phyloP scores from a whole-genome alignment of 2,113 vertebrate species.

The Parus major region DNA sequence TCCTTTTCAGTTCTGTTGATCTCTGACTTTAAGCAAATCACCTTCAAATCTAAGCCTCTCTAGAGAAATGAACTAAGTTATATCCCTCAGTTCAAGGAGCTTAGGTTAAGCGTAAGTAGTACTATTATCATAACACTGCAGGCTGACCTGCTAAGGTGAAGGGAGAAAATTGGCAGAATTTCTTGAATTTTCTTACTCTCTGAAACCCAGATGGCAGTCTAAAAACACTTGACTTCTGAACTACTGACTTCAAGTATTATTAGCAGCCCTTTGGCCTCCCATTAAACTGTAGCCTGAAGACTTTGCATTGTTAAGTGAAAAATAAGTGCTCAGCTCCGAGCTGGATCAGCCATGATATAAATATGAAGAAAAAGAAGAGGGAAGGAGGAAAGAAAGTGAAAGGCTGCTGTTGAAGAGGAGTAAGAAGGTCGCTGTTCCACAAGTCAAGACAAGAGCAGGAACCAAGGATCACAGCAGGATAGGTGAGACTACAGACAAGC shows the following conservation, averaged over 20 bases:
- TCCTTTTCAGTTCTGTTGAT: slow-evolving; percentile 1
- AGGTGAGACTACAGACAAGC: background rate
- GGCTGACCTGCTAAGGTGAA: slow-evolving; percentile 6
- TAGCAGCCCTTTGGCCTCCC: slow-evolving; percentile 26
- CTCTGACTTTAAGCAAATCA: slow-evolving; percentile 24
- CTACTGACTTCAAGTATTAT: slow-evolving; percentile 24
- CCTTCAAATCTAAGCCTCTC: background rate
- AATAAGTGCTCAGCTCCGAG: background rate
- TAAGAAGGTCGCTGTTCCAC: background rate
- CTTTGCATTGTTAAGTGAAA: background rate
- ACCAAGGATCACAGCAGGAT: background rate
- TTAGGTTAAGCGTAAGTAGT: background rate
- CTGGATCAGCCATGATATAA: background rate
- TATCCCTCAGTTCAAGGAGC: background rate
- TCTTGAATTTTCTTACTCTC: slow-evolving; percentile 6
- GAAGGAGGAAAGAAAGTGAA: background rate
- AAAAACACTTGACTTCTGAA: slow-evolving; percentile 51
- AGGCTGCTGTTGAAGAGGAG: background rate
- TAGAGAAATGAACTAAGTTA: background rate
- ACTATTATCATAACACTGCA: background rate
- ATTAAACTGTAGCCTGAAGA: slow-evolving; percentile 16
- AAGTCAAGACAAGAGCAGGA: background rate
- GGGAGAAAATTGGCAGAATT: background rate
- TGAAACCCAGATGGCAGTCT: background rate
- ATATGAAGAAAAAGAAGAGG: background rate